Conservation (phyloP, 2,797 vertebrate species). For the Parauchenoglanis punctatus region DNA sequence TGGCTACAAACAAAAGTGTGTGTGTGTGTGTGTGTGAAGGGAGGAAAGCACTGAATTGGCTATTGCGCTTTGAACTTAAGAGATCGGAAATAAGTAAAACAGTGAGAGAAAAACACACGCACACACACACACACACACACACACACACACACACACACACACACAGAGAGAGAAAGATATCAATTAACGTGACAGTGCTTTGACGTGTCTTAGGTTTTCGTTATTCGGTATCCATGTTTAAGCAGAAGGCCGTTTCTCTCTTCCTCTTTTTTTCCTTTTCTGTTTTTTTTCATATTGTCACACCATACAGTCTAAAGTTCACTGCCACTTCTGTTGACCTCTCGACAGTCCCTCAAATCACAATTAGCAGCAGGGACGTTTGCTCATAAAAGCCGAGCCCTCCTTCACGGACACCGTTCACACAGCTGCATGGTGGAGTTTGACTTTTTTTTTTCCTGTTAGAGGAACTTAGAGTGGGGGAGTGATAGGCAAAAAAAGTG, state of each 20-base stretch:
- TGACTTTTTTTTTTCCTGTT: constrained; percentile 62
- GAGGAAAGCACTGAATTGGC: constrained; percentile 2
- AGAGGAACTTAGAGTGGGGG: constrained; percentile 64
- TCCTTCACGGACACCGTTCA: constrained; percentile 43
- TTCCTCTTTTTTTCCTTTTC: constrained; percentile 26
- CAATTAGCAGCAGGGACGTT: constrained; percentile 33
- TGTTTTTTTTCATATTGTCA: constrained; percentile 42
- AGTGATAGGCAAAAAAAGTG: constrained; percentile 65
- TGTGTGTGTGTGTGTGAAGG: not conserved
- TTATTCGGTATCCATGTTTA: not conserved
- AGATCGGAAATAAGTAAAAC: not conserved
- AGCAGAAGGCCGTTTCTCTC: constrained; percentile 4
- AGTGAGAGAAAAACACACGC: not conserved
- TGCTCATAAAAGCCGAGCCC: constrained; percentile 46
- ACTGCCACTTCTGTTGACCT: constrained; percentile 40
- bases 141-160: too few relatives aligned
- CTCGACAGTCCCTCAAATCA: constrained; percentile 20
- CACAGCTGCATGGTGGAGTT: constrained; percentile 71
- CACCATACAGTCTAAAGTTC: constrained; percentile 55
- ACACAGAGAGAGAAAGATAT: not conserved
- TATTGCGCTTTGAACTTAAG: not conserved
- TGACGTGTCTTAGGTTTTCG: not conserved
- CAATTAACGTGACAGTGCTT: not conserved
- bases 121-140: not conserved
- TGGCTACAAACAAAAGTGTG: not conserved